These are phyloP conservation scores for Porites lutea DNA, from an alignment of 64 coral and sea anemone species.

Conservation along the genomic window DNA sequence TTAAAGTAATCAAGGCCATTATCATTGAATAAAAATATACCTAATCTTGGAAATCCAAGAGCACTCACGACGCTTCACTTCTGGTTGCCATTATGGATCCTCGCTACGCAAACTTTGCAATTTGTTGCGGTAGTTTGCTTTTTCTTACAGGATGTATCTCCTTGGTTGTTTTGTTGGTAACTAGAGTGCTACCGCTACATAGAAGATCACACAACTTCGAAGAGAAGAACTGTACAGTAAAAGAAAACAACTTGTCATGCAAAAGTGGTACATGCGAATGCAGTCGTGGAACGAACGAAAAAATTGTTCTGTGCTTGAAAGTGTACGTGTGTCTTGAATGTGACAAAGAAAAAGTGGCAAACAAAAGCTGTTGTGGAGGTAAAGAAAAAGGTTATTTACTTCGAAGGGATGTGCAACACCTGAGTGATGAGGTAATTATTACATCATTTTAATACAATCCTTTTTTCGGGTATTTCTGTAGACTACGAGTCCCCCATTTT, in stretches of 20 bases:
- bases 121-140: background rate
- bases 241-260: background rate
- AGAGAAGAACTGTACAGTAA: background rate
- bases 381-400: background rate
- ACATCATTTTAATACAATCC: background rate
- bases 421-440: slow-evolving; percentile 4
- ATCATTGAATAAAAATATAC: background rate
- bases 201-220: background rate
- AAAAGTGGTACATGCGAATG: background rate
- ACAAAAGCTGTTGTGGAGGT: background rate
- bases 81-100: background rate
- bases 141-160: slow-evolving; percentile 15
- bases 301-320: background rate
- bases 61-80: background rate
- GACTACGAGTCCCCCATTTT: too few relatives aligned
- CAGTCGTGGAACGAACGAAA: too few relatives aligned
- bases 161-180: background rate
- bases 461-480: background rate
- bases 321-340: background rate
- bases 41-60: background rate
- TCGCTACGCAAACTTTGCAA: background rate
- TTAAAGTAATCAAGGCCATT: too few relatives aligned
- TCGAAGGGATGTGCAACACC: slow-evolving; percentile 16
- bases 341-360: background rate
- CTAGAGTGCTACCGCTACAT: background rate